Base-by-base conservation (phyloP, 2,888 invertebrate genomes). In the Campoplex capitator region DNA sequence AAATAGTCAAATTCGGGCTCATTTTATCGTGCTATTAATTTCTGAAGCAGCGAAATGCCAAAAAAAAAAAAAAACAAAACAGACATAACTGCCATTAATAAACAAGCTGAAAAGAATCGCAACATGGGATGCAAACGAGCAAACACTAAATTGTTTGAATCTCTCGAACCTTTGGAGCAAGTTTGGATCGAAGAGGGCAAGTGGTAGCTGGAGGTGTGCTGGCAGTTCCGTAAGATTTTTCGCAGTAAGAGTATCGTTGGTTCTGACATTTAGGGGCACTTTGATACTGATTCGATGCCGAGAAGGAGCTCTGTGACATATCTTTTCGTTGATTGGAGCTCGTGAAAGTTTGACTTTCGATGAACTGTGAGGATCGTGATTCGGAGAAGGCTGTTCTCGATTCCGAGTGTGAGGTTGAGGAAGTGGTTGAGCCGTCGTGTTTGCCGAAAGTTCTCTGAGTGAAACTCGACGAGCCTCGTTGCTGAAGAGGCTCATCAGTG, bases 401-500 rank as follows among this genome's bases (percentile, higher is more conserved):
- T 86, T 93, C 93, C 32, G 88, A 90, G 28, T 91, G 91, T 16
- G 91, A 89, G 3, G 89, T 91, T 45, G 88, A 88, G 0, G 92
- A 92, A 7, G 91, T 89, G 7, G 90, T 89, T 0, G 90, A 87
- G 8, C 89, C 92, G n/a, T 94, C 93, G 54, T 92, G 91, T 76
- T 93, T 93, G 0, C 90, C 91, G 58, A 92, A 91, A 74, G 84
- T 91, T 85, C 89, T 92, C 67, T 92, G 92, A 85, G 85, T 73
- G 7, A 83, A 87, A 4, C 68, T 81, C 38, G 38, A 38, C 0
- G 83, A 81, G 0, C 82, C 82, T 56, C 84, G 89, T 65, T 93
- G 92, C 16, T 92, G 93, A 23, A 95, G 95, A 3, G 96, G 96
- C 89, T 97, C 97, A 89, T 97, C 97, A 0, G 97, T 97, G 91